phyloP scores from a whole-genome alignment of 2,888 invertebrate genomes.

The Drosophila demipolita region DNA sequence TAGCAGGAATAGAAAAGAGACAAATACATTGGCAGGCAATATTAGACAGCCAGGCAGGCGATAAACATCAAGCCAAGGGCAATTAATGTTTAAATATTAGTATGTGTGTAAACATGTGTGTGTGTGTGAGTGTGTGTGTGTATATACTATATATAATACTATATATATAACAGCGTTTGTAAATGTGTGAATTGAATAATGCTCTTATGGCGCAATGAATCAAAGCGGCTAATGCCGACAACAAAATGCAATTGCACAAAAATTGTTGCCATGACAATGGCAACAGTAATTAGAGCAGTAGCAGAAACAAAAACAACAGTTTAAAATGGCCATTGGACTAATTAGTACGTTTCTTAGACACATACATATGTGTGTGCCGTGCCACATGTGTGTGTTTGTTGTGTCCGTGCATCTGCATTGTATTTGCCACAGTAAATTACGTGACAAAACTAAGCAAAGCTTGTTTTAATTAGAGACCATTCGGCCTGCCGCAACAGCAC shows the following conservation, averaged over 20 bases:
- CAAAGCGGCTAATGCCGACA: slow-evolving; percentile 54
- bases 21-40: slow-evolving; percentile 8
- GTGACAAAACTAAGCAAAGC: slow-evolving; percentile 54
- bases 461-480: slow-evolving; percentile 49
- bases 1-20: neutral
- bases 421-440: slow-evolving; percentile 53
- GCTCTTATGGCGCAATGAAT: slow-evolving; percentile 49
- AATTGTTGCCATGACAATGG: slow-evolving; percentile 47
- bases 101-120: slow-evolving; percentile 8
- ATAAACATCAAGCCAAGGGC: slow-evolving; percentile 22
- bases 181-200: slow-evolving; percentile 38
- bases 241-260: slow-evolving; percentile 56
- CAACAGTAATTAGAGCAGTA: slow-evolving; percentile 44
- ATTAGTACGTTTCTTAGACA: slow-evolving; percentile 60
- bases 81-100: slow-evolving; percentile 34
- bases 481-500: slow-evolving; percentile 9
- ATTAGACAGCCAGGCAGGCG: slow-evolving; percentile 5
- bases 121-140: neutral
- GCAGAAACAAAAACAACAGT: slow-evolving; percentile 29
- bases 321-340: slow-evolving; percentile 49
- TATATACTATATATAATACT: neutral
- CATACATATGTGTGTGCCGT: slow-evolving; percentile 2
- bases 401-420: slow-evolving; percentile 22
- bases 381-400: neutral
- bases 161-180: neutral